Base-by-base conservation (phyloP, 2,797 vertebrate species). In the Channa striata region DNA sequence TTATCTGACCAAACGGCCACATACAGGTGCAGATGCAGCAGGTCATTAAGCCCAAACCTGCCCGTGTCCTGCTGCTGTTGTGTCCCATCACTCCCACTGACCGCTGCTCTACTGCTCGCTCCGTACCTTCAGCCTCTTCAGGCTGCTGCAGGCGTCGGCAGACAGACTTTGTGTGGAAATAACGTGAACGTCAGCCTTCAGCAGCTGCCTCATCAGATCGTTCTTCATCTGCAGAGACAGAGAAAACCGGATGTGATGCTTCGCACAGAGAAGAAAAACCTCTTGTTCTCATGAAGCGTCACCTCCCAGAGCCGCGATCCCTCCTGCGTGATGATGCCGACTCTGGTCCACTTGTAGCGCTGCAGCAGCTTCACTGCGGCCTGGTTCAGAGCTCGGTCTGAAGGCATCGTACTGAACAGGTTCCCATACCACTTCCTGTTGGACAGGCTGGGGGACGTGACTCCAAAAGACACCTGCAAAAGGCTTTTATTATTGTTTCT, bases 391-490 rank as follows among this genome's bases (percentile, higher is more conserved):
- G 93, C 93, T 3, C 96, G 94, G 84, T 95, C 95, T 2, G 97
- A 96, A 0, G 97, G 96, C 68, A 94, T 92, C 0, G 93, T 95
- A 85, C 96, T 95, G 90, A 97, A 96, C 93, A 97, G 93, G 86
- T 96, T 96, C 37, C 96, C 93, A 57, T 94, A 95, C 82, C 94
- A 95, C 92, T 95, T 96, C 91, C 96, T 96, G 92, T 96, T 94
- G 9, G 95, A 94, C 77, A 96, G 33, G 33, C 93, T 85, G 37
- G 96, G 94, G 0, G 96, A 88, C 72, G 94, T 92, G 66, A 94
- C 94, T 10, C 91, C 93, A 62, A 97, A 98, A 0, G 97, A 97
- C 43, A 98, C 94, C 97, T 98, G 92, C 0, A 57, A 80, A 58
- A 72, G n/a, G n/a, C n/a, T n/a, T n/a, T n/a, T n/a, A n/a, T n/a